Percentiles rank a stretch among this genome's conserved stretches.
Conservation (phyloP, 2,797 vertebrate genomes). For the Phylloscopus collybita region DNA sequence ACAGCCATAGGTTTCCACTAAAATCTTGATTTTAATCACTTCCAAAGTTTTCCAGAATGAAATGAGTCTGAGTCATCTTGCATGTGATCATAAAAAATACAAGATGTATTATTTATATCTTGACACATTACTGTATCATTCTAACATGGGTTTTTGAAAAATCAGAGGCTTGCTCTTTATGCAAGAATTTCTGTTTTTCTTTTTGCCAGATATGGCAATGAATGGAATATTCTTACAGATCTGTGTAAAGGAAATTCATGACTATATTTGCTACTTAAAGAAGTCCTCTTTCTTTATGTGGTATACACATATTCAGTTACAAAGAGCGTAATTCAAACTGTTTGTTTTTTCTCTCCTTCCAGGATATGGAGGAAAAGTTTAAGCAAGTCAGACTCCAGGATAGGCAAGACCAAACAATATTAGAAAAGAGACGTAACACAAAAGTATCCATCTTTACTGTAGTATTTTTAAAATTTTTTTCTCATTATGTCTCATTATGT, state of each 20-base stretch:
- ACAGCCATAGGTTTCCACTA: background rate
- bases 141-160: background rate
- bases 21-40: background rate
- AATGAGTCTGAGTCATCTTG: background rate
- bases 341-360: background rate
- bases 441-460: constrained; percentile 75
- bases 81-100: background rate
- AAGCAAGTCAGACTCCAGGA: constrained; percentile 69
- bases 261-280: background rate
- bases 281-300: background rate
- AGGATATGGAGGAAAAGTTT: constrained; percentile 78
- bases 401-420: constrained; percentile 61
- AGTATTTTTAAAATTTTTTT: background rate
- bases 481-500: background rate
- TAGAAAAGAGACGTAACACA: constrained; percentile 66
- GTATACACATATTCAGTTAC: background rate
- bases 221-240: background rate
- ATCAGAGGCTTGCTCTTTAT: background rate
- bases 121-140: background rate
- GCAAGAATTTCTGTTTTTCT: background rate
- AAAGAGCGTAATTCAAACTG: background rate
- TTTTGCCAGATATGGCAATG: background rate
- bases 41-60: background rate
- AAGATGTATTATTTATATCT: background rate
- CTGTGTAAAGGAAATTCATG: background rate